Conservation (phyloP, 1,140 invertebrate genomes). For the Heliconius eleuchia region DNA sequence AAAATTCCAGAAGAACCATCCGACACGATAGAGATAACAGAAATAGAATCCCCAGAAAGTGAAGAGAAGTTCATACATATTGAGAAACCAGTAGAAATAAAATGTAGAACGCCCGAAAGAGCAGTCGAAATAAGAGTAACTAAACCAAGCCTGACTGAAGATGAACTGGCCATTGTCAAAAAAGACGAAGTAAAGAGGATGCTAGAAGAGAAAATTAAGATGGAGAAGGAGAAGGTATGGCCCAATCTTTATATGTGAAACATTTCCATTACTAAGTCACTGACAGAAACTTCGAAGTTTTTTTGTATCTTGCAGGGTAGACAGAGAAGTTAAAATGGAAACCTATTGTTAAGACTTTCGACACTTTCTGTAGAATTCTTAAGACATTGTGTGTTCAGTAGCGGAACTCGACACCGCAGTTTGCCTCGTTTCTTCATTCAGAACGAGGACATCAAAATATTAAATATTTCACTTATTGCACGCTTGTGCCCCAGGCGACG, state of each 20-base stretch:
- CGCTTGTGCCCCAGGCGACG: too few relatives aligned
- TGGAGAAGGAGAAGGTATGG: constrained; percentile 25
- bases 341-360: too few relatives aligned
- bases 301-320: too few relatives aligned
- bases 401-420: too few relatives aligned
- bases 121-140: constrained; percentile 21
- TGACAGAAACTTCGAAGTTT: too few relatives aligned
- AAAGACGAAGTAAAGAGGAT: constrained; percentile 39
- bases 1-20: constrained; percentile 10
- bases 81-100: constrained; percentile 9
- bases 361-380: too few relatives aligned
- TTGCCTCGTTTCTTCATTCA: too few relatives aligned
- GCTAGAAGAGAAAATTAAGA: constrained; percentile 29
- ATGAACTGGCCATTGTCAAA: constrained; percentile 22
- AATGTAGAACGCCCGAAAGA: constrained; percentile 14
- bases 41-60: background rate
- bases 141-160: constrained; percentile 27
- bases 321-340: too few relatives aligned
- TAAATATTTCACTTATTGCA: too few relatives aligned
- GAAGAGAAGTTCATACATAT: constrained; percentile 5
- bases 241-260: background rate
- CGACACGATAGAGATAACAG: background rate
- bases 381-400: too few relatives aligned
- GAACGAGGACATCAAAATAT: too few relatives aligned
- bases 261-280: too few relatives aligned